Conservation (phyloP, 35 echinoderm and acorn worm species). For the Ptychodera flava region DNA sequence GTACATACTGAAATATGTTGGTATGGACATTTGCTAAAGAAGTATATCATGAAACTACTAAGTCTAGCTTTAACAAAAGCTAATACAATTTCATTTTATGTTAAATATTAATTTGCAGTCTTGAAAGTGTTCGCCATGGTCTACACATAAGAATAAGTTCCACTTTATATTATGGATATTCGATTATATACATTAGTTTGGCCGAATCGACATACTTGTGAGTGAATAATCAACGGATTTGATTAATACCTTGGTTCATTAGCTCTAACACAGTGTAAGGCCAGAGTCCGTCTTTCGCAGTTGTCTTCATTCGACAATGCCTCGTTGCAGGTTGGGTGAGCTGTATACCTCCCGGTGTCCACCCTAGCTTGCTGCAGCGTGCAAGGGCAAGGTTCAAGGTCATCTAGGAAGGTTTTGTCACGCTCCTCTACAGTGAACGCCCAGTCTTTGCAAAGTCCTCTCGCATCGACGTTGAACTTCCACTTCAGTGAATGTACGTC, state of each 20-base stretch:
- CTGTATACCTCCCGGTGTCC: conserved; percentile 7
- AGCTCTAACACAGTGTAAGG: conserved; percentile 22
- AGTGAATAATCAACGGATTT: background rate
- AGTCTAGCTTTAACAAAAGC: too few species aligned
- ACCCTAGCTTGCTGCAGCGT: conserved; percentile 4
- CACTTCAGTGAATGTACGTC: background rate
- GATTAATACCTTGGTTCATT: conserved; percentile 20
- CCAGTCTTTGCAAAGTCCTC: background rate
- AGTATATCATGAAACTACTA: too few species aligned
- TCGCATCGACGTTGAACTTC: background rate
- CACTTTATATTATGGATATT: too few species aligned
- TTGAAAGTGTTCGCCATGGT: too few species aligned
- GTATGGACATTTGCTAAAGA: too few species aligned
- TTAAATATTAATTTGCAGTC: too few species aligned
- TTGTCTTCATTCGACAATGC: conserved; percentile 7
- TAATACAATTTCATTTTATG: too few species aligned
- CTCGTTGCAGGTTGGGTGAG: conserved; percentile 4
- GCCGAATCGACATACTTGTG: too few species aligned
- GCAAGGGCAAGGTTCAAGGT: conserved; percentile 16
- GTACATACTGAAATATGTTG: too few species aligned
- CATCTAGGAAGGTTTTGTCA: background rate
- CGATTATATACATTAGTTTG: too few species aligned
- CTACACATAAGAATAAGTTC: too few species aligned
- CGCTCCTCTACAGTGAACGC: background rate
- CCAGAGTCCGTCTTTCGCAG: background rate